A percentile compares a stretch with the other conserved stretches of the same genome.
Conservation (phyloP, 1,140 invertebrate species). For the Galleria mellonella region DNA sequence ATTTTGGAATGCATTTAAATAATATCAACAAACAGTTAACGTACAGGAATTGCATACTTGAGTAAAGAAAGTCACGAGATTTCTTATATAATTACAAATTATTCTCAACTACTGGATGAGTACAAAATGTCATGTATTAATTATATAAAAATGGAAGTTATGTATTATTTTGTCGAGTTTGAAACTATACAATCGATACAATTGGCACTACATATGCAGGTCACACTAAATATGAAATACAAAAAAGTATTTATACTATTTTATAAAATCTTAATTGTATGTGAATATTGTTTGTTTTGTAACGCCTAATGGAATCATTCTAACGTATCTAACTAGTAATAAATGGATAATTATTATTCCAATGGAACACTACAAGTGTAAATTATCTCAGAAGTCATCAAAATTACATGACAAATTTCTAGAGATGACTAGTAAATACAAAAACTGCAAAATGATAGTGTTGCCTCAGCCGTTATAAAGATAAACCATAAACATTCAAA, state of each 20-base stretch:
- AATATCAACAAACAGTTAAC: slow-evolving; percentile 1
- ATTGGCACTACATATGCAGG: slow-evolving; percentile 62
- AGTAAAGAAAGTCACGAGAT: slow-evolving; percentile 20
- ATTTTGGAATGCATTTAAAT: slow-evolving; percentile 55
- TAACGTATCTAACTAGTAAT: slow-evolving; percentile 1
- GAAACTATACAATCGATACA: slow-evolving; percentile 37
- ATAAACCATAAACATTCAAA: slow-evolving; percentile 52
- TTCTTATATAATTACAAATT: slow-evolving; percentile 11
- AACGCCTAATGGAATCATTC: slow-evolving; percentile 3
- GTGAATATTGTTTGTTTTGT: slow-evolving; percentile 1
- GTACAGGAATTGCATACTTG: slow-evolving; percentile 7
- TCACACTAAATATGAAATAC: slow-evolving; percentile 57
- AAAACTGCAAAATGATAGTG: slow-evolving; percentile 6
- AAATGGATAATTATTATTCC: slow-evolving; percentile 2
- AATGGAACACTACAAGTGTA: slow-evolving; percentile 1
- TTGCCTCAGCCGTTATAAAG: slow-evolving; percentile 17
- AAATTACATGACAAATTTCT: too few species aligned
- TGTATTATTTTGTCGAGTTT: slow-evolving; percentile 24
- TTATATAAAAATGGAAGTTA: slow-evolving; percentile 34
- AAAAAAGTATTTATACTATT: slow-evolving; percentile 25
- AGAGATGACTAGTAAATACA: neutral
- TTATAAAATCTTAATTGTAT: neutral
- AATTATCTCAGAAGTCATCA: neutral
- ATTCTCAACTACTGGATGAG: slow-evolving; percentile 14
- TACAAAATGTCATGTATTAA: slow-evolving; percentile 33